Base-by-base conservation (phyloP, 2,888 invertebrate species). In the Tholera decimalis region DNA sequence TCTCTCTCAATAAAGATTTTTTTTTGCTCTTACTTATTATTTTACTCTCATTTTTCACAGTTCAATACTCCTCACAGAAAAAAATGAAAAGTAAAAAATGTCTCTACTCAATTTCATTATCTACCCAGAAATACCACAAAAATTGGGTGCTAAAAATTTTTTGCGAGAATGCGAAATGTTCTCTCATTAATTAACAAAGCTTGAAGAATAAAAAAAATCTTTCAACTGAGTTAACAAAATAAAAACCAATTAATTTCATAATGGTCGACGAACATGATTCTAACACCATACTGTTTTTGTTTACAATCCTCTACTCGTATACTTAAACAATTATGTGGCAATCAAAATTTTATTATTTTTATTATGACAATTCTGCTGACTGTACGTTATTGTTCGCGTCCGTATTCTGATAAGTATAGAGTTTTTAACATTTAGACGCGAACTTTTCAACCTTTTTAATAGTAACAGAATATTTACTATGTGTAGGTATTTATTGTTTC, bases 241-340 rank as follows among this genome's bases (percentile, higher is more conserved):
- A 54, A 60, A 64, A 71, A 62, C 47, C 47, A 47, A 79, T 68
- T 60, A 71, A 79, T 69, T 57, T 41, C 30, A 54, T 67, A 71
- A 76, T 57, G 33, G 46, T 7, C 53, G 24, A 39, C 35, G 60
- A 53, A 26, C 54, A 67, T 57, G 58, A 58, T 75, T 70, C 72
- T 70, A 82, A 73, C 76, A 73, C 66, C 56, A 57, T 22, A 67
- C 47, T 67, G 76, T 82, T 76, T 73, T 44, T 72, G 70, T 82
- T 79, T 73, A 80, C 73, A 58, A 71, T 76, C 50, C 58, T 26
- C 49, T 28, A 28, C 7, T 6, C n/a, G n/a, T 6, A 15, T 62
- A 76, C 54, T 71, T 71, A 80, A 80, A 72, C 77, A 82, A 82
- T 82, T 80, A 82, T 68, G 63, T 47, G 56, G 80, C 70, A 82